Evolutionary conservation across 2,797 vertebrate genomes (phyloP), one percentile per base, ranked within the genome.

Genomic region (Phataginus tetradactyla): DNA sequence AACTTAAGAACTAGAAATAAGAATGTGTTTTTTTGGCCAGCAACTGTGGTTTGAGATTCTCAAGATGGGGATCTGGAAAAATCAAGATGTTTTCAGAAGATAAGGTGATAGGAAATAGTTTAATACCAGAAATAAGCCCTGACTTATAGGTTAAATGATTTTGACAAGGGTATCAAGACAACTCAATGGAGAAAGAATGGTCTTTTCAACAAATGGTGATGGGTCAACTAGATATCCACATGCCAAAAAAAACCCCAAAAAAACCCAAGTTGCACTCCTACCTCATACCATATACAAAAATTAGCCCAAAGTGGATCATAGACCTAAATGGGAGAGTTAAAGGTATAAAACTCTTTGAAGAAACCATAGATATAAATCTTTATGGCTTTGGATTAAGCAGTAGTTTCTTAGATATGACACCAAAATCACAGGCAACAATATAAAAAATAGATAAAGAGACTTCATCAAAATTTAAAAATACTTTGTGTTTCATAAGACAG

Each of bases 51-150:
- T 80, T 78, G 39, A 86, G 4, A 51, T 61, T 84, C 37, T 74
- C 37, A 68, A n/a, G 29, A 57, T 25, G 49, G 34, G n/a, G 7
- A 86, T 17, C 5, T 94, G 64, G n/a, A 75, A 78, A 77, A 81
- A 81, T 45, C n/a, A 83, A 51, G 32, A 87, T 3, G 32, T 53
- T 91, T 95, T 91, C 21, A 81, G 32, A 93, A 95, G 34, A 42
- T 37, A 75, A 90, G 7, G 23, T 20, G 6, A 57, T 27, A 77
- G 75, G 17, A 94, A 55, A 87, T 27, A 64, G 23, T 80, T 81
- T 80, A 79, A 5, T 77, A 53, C 10, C 17, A 95, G 25, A 77
- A 91, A 85, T 61, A 77, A 77, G 7, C 8, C 7, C 11, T 85
- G 86, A 15, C 37, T 93, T 85, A 57, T 66, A 42, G 0, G 37